Evolutionary conservation across 2,113 vertebrate species (phyloP), one percentile per base, ranked within the genome.

Genomic region (Zapornia atra): DNA sequence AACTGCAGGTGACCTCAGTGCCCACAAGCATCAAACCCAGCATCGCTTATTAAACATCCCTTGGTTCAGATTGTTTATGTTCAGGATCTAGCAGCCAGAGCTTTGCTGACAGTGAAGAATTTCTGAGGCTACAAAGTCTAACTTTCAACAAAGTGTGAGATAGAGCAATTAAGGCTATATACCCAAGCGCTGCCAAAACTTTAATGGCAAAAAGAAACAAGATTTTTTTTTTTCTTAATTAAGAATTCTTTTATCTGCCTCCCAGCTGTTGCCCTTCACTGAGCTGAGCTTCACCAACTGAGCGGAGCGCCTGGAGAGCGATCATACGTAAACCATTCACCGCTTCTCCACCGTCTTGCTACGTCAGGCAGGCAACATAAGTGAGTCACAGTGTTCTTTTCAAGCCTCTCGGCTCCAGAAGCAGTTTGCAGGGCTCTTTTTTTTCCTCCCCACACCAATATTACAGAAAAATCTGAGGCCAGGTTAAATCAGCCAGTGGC

Each of bases 241-340:
- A 59, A 40, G 1, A 36, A 53, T 6, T 15, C 8, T 82, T 75
- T 82, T 44, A 76, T 13, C 48, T 51, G 68, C 48, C 40, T 63
- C 66, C 46, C 66, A 76, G 66, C 12, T 16, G 9, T 54, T 4
- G 3, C 24, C 28, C 75, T 68, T 42, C 46, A 11, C 14, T 1
- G 46, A 91, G 61, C 0, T 12, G 33, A 72, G 81, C 73, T 87
- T 40, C 20, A n/a, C 60, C 20, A 64, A 36, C 64, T 2, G 56
- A 78, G 51, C 4, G 0, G 6, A 73, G 34, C 2, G 3, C 11
- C 50, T 6, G 3, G 16, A 51, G 24, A 64, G 26, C 1, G 4
- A 25, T 44, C 33, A 0, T 9, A 46, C 51, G 61, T 25, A 48
- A 93, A 73, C 50, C n/a, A 61, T 64, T 61, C 50, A 28, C 28